Base-by-base conservation (phyloP, 2,113 vertebrate species). In the Dicentrarchus labrax region DNA sequence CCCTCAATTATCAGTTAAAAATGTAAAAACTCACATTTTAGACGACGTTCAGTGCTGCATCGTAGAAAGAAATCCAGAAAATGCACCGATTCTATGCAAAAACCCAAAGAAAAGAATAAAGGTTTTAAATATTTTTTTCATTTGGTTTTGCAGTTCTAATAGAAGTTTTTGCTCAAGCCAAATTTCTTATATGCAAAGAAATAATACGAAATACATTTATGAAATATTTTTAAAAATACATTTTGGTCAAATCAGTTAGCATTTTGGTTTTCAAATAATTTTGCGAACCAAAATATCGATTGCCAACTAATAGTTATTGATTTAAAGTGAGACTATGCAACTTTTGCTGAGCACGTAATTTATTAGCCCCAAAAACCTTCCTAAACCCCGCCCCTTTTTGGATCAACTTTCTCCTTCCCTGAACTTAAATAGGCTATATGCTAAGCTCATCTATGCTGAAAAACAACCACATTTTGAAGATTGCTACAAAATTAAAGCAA, bases 251-350 rank as follows among this genome's bases (percentile, higher is more conserved):
- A 68, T 24, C 22, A 59, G 30, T 50, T 22, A 43, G 12, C 5
- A 11, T 41, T 65, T 21, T 69, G 59, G 70, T 71, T 71, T 30
- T 68, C 36, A 69, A 80, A 45, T 72, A n/a, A 60, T 70, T 69
- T 60, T 67, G 17, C 70, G 56, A 89, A 70, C 38, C 43, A 69
- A 70, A 47, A 48, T 50, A 2, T 71, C 47, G 9, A 68, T 5
- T 38, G n/a, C 56, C 1, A 62, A 65, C 38, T 57, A 38, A 62
- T 19, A 59, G 10, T 61, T 47, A 19, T 5, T 72, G 22, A 30
- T 78, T 81, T 84, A 76, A 86, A 91, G 76, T 70, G 82, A 78
- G 76, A 86, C 76, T 85, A 22, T 61, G 59, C 22, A 61, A 71
- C 76, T 70, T 87, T 71, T 78, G 39, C 57, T 76, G 56, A 71